Conservation (phyloP, 2,797 vertebrate genomes). For the Bovichtus diacanthus region DNA sequence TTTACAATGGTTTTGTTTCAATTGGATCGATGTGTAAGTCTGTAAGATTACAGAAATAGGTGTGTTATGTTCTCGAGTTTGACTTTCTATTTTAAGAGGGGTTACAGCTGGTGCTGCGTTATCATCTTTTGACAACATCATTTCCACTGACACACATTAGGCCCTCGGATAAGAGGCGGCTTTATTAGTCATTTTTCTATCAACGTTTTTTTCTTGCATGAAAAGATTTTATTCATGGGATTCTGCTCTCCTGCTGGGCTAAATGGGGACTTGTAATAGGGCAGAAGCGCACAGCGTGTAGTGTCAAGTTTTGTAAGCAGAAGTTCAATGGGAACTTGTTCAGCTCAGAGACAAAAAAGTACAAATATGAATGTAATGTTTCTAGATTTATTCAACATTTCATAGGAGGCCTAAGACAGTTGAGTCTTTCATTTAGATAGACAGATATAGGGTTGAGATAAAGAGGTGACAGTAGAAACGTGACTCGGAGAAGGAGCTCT, state of each 20-base stretch:
- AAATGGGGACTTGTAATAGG: slow-evolving; percentile 71
- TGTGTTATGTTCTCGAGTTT: slow-evolving; percentile 7
- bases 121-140: slow-evolving; percentile 57
- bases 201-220: slow-evolving; percentile 57
- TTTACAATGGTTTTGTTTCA: neutral
- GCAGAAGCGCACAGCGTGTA: slow-evolving; percentile 57
- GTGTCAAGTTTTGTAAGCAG: slow-evolving; percentile 58
- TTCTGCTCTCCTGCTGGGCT: slow-evolving; percentile 70
- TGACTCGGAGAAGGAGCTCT: slow-evolving; percentile 11
- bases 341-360: slow-evolving; percentile 51
- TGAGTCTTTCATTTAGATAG: slow-evolving; percentile 40
- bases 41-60: slow-evolving; percentile 29
- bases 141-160: slow-evolving; percentile 43
- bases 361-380: slow-evolving; percentile 58
- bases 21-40: neutral
- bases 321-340: slow-evolving; percentile 62
- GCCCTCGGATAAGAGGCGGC: slow-evolving; percentile 42
- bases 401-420: slow-evolving; percentile 32
- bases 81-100: slow-evolving; percentile 41
- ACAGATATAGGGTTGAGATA: slow-evolving; percentile 28
- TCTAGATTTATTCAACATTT: slow-evolving; percentile 63
- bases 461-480: slow-evolving; percentile 25
- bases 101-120: slow-evolving; percentile 30
- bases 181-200: slow-evolving; percentile 68
- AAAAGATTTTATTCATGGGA: slow-evolving; percentile 72